Evolutionary conservation across 2,888 invertebrate species (phyloP), one percentile per base, ranked within the genome.

Genomic region (Pristionchus fissidentatus): DNA sequence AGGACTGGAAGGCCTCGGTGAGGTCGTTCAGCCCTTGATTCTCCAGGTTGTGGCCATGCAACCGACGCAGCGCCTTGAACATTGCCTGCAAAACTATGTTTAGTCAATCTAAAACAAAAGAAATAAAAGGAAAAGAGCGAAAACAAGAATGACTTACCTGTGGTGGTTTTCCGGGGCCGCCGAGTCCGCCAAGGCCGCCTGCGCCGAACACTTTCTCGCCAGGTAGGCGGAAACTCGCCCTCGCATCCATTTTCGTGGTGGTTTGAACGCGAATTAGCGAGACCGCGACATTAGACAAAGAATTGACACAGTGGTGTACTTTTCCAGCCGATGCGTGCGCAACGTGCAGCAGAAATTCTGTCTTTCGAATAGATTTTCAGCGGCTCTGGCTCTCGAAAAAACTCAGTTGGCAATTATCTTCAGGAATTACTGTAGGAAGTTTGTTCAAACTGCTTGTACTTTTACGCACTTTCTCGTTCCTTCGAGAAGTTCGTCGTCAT

Each of bases 21-120:
- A 92, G 87, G 84, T 92, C 92, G 84, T 92, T 92, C 22, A 92
- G 86, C 3, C 92, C 92, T 26, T 89, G 88, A 66, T 88, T 90
- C 84, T 92, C 92, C 13, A 92, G 84, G 82, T 91, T 92, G 70
- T 92, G 92, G 3, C 91, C 92, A 85, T 92, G 92, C 38, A 92
- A 88, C 13, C 90, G 88, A 29, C 92, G 90, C 41, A 92, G 86
- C n/a, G 92, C 91, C 85, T 91, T 89, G 87, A 92, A 92, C 86
- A 89, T 86, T 15, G 86, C 82, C 83, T 87, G 79, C 1, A 83
- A 84, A 0, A 19, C 10, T 10, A 26, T 52, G 32, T 52, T 49
- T 43, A 10, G 26, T 79, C n/a, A 62, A 29, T 46, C 62, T n/a
- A 35, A 1, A 29, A 52, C 7, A 55, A 55, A 22, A 35, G 22